Base-by-base conservation (phyloP, 2,113 vertebrate genomes). In the Nestor notabilis region DNA sequence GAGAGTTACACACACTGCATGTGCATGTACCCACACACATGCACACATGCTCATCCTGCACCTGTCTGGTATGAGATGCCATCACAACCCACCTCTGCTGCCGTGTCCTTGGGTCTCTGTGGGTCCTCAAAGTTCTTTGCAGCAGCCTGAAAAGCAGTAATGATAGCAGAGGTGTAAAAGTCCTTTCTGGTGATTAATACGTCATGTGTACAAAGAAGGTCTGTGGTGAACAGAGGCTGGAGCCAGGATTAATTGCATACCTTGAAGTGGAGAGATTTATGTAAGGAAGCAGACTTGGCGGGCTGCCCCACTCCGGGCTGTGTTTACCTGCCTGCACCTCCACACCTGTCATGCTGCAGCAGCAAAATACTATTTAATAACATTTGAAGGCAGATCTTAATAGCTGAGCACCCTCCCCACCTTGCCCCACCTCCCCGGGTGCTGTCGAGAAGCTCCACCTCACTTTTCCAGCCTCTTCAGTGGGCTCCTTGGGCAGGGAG, bases 261-360 rank as follows among this genome's bases (percentile, higher is more conserved):
- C 93, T 97, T 97, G 95, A 95, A 97, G 95, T 95, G 95, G 94
- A 97, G 95, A 96, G 96, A 97, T 97, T 97, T 97, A 96, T 97
- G 97, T 97, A 97, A 97, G 96, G 95, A 97, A 97, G 94, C 93
- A 97, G 93, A 97, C 68, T 92, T 97, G 96, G 97, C 97, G 0
- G 39, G 44, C 82, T 97, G 94, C 97, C 97, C 72, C 7, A 39
- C 61, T 89, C 72, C 29, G 5, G 76, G 92, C 82, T 91, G 56
- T 90, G 94, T 97, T 97, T 97, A 91, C 96, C 93, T 93, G 93
- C 95, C 92, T 88, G 44, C 11, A 19, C 89, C 93, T 94, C 95
- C 97, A 95, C 94, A 96, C 95, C 96, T 97, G 95, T 96, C 70
- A 13, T 96, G 95, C 89, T 90, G 89, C 87, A 90, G 89, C 82